Conservation (phyloP, 2,888 invertebrate genomes). For the Thymelicus lineola region DNA sequence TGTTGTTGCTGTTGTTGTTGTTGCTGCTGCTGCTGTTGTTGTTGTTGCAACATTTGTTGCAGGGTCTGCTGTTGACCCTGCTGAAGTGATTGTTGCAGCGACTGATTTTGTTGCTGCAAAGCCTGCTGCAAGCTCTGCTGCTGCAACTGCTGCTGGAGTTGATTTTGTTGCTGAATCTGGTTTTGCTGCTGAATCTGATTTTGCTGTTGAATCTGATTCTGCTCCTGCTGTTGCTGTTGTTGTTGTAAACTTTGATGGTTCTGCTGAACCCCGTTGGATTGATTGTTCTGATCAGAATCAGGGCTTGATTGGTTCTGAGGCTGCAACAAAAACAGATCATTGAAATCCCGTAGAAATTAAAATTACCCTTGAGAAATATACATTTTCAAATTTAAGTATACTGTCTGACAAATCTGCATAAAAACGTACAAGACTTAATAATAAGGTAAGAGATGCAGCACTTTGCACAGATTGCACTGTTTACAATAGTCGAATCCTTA, state of each 20-base stretch:
- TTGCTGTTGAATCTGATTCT: constrained; percentile 74
- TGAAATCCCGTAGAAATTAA: background rate
- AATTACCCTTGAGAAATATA: too few species aligned
- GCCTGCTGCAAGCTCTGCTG: constrained; percentile 59
- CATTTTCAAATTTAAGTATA: too few species aligned
- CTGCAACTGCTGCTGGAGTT: constrained; percentile 74
- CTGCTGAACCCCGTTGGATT: constrained; percentile 77
- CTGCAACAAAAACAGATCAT: constrained; percentile 62
- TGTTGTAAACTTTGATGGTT: constrained; percentile 70
- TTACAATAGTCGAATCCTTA: too few species aligned
- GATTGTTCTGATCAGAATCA: constrained; percentile 75
- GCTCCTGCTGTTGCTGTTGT: constrained; percentile 69
- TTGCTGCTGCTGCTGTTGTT: constrained; percentile 61
- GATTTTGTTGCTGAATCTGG: constrained; percentile 48
- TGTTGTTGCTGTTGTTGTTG: constrained; percentile 59
- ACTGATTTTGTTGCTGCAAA: constrained; percentile 59
- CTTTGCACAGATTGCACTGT: too few species aligned
- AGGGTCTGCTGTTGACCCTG: constrained; percentile 57
- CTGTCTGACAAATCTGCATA: too few species aligned
- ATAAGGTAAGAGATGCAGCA: too few species aligned
- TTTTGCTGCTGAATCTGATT: constrained; percentile 70
- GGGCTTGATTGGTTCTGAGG: constrained; percentile 81
- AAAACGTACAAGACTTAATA: too few species aligned
- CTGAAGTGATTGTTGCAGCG: constrained; percentile 62
- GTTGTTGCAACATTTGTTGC: constrained; percentile 59